Base-by-base conservation (phyloP, 2,888 invertebrate genomes). In the Acrobasis consociella region DNA sequence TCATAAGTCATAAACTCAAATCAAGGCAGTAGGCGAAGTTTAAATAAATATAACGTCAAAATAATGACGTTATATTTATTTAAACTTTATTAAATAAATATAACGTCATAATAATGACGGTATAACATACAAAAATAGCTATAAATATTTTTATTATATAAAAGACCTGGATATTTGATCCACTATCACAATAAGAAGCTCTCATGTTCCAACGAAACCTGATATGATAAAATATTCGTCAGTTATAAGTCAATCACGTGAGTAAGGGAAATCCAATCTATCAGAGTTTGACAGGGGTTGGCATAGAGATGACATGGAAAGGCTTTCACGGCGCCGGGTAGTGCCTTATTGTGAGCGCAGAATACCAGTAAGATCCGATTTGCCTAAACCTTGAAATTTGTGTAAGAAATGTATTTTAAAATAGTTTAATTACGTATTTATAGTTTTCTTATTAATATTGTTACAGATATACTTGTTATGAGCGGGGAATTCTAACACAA, bases 231-330 rank as follows among this genome's bases (percentile, higher is more conserved):
- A 69, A 71, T 64, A 69, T 67, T 69, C 69, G 67, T 73, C 74
- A 72, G 64, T 72, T 66, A 77, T 77, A 79, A 81, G 83, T 83
- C 84, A 84, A 81, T 80, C 80, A 78, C 70, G 73, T 76, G 73
- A 73, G 76, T 66, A 73, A 74, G 72, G 77, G 69, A 81, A 85
- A 86, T 78, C 75, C 80, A 86, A 89, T 91, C 82, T 81, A 90
- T 91, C 90, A 89, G 81, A 81, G 80, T 85, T 86, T 89, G 91
- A 90, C 87, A 77, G 73, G 84, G 89, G 89, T 86, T 78, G 75
- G 73, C 76, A 76, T 76, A 69, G 75, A 79, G 74, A 80, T 84
- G 89, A 89, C 89, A 90, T 73, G 84, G 79, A 86, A 90, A 89
- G 72, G 85, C 89, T 90, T 86, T 89, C 81, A 84, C 69, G 75